Percentiles rank a stretch among this genome's conserved stretches.
These are phyloP conservation scores for Drosophila limbata DNA, from an alignment of 2,888 invertebrate genomes.

Conservation along the genomic window DNA sequence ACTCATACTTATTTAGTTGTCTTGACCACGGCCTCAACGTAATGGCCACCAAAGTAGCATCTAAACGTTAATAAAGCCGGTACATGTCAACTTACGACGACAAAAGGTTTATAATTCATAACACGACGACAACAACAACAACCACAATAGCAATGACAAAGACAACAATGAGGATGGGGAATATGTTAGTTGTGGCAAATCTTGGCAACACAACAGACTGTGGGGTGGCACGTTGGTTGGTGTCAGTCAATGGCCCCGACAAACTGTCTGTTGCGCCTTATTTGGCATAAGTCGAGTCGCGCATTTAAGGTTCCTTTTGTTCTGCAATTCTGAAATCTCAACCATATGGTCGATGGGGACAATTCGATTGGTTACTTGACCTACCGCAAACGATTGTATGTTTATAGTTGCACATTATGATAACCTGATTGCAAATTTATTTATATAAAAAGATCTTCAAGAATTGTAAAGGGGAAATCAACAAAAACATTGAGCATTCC, in stretches of 20 bases:
- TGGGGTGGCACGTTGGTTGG: not conserved
- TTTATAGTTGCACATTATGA: conserved; percentile 23
- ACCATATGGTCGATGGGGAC: conserved; percentile 23
- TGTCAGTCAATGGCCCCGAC: conserved; percentile 24
- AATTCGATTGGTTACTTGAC: conserved; percentile 48
- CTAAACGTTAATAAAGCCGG: conserved; percentile 40
- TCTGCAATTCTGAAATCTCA: conserved; percentile 18
- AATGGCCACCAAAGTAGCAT: conserved; percentile 47
- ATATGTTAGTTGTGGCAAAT: conserved; percentile 25
- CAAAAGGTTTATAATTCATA: conserved; percentile 58
- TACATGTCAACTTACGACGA: conserved; percentile 36
- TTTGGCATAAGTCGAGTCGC: conserved; percentile 41
- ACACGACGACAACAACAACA: conserved; percentile 35
- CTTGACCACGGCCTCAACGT: conserved; percentile 24
- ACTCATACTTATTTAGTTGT: conserved; percentile 23
- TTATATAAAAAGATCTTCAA: not conserved
- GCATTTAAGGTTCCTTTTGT: conserved; percentile 19
- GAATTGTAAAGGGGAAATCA: not conserved
- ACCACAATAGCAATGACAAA: not conserved
- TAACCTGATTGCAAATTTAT: not conserved
- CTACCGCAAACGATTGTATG: conserved; percentile 59
- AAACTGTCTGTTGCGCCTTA: conserved; percentile 50
- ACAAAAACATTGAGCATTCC: not conserved
- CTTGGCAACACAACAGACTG: conserved; percentile 23
- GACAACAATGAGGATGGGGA: not conserved